Evolutionary conservation across 1,140 invertebrate species (phyloP).

Genomic region (Lepidurus arcticus): DNA sequence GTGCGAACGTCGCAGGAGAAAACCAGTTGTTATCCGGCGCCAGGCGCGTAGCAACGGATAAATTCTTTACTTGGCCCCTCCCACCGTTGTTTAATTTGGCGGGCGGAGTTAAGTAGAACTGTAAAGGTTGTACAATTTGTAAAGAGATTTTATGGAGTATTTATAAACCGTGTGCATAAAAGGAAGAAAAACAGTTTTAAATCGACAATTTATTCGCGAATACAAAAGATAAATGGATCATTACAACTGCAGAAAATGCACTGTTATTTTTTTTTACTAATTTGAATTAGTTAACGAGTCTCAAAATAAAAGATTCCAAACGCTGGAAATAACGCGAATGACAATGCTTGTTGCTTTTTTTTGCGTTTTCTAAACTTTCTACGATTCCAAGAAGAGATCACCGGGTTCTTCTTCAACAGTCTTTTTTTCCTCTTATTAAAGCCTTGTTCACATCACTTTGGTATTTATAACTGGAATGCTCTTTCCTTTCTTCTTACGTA

Average conservation of each 20-base stretch:
- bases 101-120: background rate
- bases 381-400: constrained; percentile 8
- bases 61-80: background rate
- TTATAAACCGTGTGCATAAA: background rate
- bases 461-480: background rate
- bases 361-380: background rate
- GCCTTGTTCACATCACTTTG: background rate
- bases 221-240: background rate
- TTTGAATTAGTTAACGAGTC: background rate
- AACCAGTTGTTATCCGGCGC: background rate
- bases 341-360: background rate
- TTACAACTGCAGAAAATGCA: background rate
- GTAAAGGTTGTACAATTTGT: background rate
- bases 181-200: background rate
- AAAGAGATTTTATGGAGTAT: background rate
- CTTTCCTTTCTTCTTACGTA: background rate
- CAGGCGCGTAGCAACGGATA: background rate
- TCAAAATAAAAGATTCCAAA: background rate
- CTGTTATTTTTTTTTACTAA: background rate
- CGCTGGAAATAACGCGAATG: background rate
- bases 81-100: background rate
- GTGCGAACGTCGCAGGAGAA: background rate
- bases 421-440: background rate
- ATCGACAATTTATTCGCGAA: background rate
- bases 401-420: background rate